Evolutionary conservation across 30 jellyfish, hydroid and myxozoan species (phyloP), one percentile per base, ranked within the genome.

Genomic region (Catostylus mosaicus): DNA sequence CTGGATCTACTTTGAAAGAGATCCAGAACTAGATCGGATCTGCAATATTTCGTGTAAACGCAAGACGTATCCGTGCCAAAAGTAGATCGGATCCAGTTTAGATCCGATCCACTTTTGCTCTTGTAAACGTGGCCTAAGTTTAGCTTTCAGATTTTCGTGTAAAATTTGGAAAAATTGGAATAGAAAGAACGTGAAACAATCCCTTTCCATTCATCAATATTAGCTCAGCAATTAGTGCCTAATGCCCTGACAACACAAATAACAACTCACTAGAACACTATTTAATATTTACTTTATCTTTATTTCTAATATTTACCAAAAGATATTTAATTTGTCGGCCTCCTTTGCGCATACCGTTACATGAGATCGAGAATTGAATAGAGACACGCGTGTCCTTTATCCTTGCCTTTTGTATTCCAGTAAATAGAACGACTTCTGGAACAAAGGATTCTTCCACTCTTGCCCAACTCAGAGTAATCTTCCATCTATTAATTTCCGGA

Each of bases 341-440:
- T 5, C 38, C 38, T 24, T 23, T 59, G 1, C 18, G 7, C 71
- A n/a, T 59, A 59, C 71, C 38, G 38, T 59, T 22, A 59, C 71
- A 59, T 37, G n/a, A 22, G 24, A 59, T 24, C 38, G 37, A 23
- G 36, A 22, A 19, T 59, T 59, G n/a, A 22, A 59, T 9, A 18
- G 71, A 18, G 38, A 27, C 71, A 59, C 71, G 71, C 71, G 71
- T 26, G 38, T 27, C 38, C 9, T 59, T 59, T 59, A 18, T 59
- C 38, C 71, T 37, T 5, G 5, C 38, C 71, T 27, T 12, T 59
- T 59, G 40, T 59, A 7, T 1, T 23, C 71, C n/a, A 7, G 8
- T 23, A 23, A 59, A 59, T 59, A 27, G 71, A n/a, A 16, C 38
- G 32, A 59, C 19, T 26, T 1, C 36, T 7, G 4, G 18, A n/a